Base-by-base conservation (phyloP, 2,888 invertebrate genomes). In the Epinotia brunnichana region DNA sequence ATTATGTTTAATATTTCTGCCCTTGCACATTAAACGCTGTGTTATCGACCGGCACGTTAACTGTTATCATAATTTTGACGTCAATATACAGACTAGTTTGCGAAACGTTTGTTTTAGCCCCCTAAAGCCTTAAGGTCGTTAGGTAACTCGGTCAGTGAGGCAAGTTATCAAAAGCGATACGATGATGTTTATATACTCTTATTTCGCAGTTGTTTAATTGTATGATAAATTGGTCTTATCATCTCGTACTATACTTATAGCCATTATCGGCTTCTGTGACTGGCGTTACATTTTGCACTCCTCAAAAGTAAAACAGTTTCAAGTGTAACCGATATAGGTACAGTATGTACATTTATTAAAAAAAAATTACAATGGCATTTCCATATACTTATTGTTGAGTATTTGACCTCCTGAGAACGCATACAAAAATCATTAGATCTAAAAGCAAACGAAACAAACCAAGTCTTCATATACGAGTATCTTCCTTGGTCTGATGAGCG, bases 1-100 rank as follows among this genome's bases (percentile, higher is more conserved):
- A 56, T 66, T 66, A 66, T 56, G 56, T 61, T 66, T 66, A 66
- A 66, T 56, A 54, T n/a, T 21, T 56, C 41, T 66, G 54, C 56
- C 66, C 54, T 66, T 66, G 66, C 41, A 66, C 54, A 56, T 9
- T 29, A 24, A 57, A 57, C 29, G 29, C 29, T 15, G n/a, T 29
- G 41, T 21, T 66, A 66, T 66, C 66, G 66, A 56, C 41, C 41
- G 21, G 39, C 64, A 54, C 21, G 64, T 66, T n/a, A 19, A 53
- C 35, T 39, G 39, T 39, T 66, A 66, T 66, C 66, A 53, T 54
- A 24, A 41, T 64, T 54, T 7, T 66, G 66, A 56, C 56, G n/a
- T 66, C 64, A 41, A 39, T 39, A 44, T 19, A 62, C 29, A n/a
- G 2, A 39, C 64, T 17, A 53, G 21, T 66, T 56, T 56, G 56